Percentiles rank a stretch among this genome's conserved stretches.
phyloP scores from a whole-genome alignment of 2,888 invertebrate species.

The Idaea straminata region DNA sequence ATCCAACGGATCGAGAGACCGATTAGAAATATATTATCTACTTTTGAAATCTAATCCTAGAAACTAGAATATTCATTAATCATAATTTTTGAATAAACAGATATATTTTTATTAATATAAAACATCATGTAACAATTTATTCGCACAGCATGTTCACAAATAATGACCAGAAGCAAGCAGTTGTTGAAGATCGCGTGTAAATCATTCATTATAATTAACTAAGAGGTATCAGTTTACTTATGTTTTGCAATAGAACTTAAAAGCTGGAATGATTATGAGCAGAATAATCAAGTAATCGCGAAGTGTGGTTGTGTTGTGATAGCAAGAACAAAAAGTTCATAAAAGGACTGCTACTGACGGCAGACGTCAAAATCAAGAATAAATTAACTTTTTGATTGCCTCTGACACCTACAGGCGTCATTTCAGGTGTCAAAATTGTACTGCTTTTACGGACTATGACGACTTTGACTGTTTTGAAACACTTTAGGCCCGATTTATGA shows the following conservation, averaged over 20 bases:
- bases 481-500: too few species aligned
- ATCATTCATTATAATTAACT: neutral
- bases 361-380: neutral
- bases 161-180: neutral
- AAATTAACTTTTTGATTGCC: neutral
- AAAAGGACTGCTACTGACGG: neutral
- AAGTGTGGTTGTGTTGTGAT: neutral
- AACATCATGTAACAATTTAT: conserved; percentile 1
- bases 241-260: neutral
- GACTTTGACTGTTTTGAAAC: too few species aligned
- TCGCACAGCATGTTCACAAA: neutral
- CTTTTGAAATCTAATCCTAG: neutral
- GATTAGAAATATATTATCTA: neutral
- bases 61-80: conserved; percentile 1
- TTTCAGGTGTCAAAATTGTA: too few species aligned
- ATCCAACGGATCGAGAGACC: neutral
- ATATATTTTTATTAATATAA: neutral
- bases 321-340: neutral
- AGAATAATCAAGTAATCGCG: neutral
- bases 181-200: neutral
- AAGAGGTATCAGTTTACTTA: neutral
- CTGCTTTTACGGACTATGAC: too few species aligned
- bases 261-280: neutral
- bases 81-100: neutral
- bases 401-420: too few species aligned